Evolutionary conservation across 2,113 vertebrate genomes (phyloP), one percentile per base, ranked within the genome.

Genomic region (Heloderma charlesbogerti): DNA sequence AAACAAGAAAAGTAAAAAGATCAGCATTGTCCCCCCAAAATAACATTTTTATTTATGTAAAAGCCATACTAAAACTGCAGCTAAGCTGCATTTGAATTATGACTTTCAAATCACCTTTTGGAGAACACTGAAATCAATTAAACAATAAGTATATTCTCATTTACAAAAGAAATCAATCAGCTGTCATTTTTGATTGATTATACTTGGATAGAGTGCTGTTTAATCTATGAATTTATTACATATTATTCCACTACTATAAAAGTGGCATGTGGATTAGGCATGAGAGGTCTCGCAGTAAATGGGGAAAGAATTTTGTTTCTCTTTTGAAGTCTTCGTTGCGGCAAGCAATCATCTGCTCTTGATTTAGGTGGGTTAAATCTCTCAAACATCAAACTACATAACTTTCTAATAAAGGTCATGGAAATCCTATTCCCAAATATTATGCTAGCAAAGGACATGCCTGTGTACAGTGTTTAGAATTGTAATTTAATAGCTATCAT

Each of bases 191-290:
- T 95, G 83, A 96, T 94, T 96, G 96, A 97, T 96, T 96, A 92
- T 96, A 95, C 88, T 95, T 91, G 87, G 94, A 94, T 91, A 81
- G 63, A 95, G 71, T 94, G 40, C 77, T 96, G 87, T 96, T 97
- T 97, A 97, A 97, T 95, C 92, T 94, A 95, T 94, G 91, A 97
- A 96, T 95, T 97, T 97, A 97, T 95, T 95, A 95, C 87, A 96
- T 90, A 94, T 96, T 96, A 94, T 96, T 97, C 93, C 94, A 91
- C 90, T 91, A 88, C 89, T 95, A 91, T 94, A 96, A 97, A 95
- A 97, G 94, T 90, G 93, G 37, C 84, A 94, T 48, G 66, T 88
- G 94, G 96, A 96, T 96, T 96, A 95, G 45, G 92, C 93, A 94
- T 94, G 90, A 94, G 85, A 85, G 45, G 13, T 92, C 85, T 92